Conservation (phyloP, 2,113 vertebrate species). For the Hemichromis elongatus region DNA sequence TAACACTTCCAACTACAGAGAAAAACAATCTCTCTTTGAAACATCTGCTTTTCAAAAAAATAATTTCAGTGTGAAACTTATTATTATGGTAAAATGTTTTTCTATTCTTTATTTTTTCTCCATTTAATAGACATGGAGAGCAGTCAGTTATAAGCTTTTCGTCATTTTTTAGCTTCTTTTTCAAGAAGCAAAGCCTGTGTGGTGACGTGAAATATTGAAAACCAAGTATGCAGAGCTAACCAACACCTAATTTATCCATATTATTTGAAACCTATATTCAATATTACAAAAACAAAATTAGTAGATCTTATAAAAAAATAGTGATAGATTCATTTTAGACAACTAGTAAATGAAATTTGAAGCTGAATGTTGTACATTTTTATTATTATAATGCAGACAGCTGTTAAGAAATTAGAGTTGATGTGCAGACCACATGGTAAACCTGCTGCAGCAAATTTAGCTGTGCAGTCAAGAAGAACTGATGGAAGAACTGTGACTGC, state of each 20-base stretch:
- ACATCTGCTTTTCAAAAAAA: background rate
- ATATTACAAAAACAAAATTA: background rate
- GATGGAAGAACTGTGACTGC: constrained; percentile 30
- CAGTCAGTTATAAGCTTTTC: background rate
- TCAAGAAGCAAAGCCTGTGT: background rate
- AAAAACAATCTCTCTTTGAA: background rate
- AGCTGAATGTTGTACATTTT: background rate
- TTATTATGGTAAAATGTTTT: background rate
- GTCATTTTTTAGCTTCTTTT: background rate
- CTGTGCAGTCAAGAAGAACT: constrained; percentile 19
- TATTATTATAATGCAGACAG: background rate
- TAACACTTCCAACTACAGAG: background rate
- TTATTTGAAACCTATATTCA: background rate
- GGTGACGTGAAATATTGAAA: background rate
- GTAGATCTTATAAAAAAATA: background rate
- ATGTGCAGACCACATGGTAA: background rate
- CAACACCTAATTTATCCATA: background rate
- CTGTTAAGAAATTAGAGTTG: background rate
- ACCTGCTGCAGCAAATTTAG: constrained; percentile 14
- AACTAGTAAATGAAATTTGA: background rate
- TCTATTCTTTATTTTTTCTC: background rate
- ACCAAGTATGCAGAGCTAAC: background rate
- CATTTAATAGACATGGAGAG: background rate
- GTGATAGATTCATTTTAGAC: background rate
- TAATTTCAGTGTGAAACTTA: background rate